Evolutionary conservation across 2,888 invertebrate species (phyloP), one percentile per base, ranked within the genome.

Genomic region (Drosophila pullipes): DNA sequence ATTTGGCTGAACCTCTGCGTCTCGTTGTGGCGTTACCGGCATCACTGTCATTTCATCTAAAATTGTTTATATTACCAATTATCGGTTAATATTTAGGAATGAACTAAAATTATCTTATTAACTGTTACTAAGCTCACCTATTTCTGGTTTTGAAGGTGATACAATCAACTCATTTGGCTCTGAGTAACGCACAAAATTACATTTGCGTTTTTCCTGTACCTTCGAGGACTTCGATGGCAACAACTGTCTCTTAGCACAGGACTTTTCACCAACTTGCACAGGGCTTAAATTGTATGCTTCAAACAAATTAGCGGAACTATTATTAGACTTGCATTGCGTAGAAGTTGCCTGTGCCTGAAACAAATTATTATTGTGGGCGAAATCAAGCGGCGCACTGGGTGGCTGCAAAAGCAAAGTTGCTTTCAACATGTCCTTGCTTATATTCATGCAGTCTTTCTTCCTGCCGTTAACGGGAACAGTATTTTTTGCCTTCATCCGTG

Each of bases 131-230:
- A 35, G 5, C 53, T 49, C 30, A 78, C 60, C 61, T 18, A 28
- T 1, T 9, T 3, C 54, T 44, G 16, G 35, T 33, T 35, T 3
- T 33, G 13, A 11, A 18, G 53, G 37, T 4, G 65, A 57, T 11
- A 3, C 22, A 44, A 58, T 44, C 13, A 28, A 31, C 41, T 22
- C 41, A 57, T 76, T 31, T 0, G 59, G 72, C 30, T 77, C 75
- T 0, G 91, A 91, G 65, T 90, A 88, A 37, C 85, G 74, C 28
- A 82, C 54, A 57, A 91, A 91, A 64, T 90, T 81, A 47, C 76
- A 86, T 62, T 81, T 88, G 0, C 57, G 62, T 4, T 73, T 54
- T 31, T 22, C 16, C 6, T 35, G 28, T 10, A 59, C 22, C 4
- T 59, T 47, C 0, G 0, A 1, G 3, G 67, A 31, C 16, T 59